Evolutionary conservation across 1,140 invertebrate genomes (phyloP).

Genomic region (Hycleus phaleratus): DNA sequence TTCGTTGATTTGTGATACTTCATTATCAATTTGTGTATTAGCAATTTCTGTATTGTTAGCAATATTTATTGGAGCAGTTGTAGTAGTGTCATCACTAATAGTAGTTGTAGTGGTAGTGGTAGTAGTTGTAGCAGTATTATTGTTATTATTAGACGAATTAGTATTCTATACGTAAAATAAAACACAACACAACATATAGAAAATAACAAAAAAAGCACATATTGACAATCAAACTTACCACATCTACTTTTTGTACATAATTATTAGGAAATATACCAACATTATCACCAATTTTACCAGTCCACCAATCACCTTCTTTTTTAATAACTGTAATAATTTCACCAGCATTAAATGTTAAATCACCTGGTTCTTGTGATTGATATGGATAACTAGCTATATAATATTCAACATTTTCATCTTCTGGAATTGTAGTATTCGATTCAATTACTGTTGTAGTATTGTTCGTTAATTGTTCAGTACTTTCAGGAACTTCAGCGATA

Average conservation of each 20-base stretch:
- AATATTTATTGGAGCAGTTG: slow-evolving; percentile 5
- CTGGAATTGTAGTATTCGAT: slow-evolving; percentile 14
- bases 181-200: slow-evolving; percentile 8
- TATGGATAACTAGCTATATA: slow-evolving; percentile 81
- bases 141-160: slow-evolving; percentile 12
- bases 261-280: slow-evolving; percentile 92
- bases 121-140: slow-evolving; percentile 13
- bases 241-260: slow-evolving; percentile 67
- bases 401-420: slow-evolving; percentile 55
- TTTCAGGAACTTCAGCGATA: slow-evolving; percentile 69
- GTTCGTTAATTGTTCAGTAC: slow-evolving; percentile 33
- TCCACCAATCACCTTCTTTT: slow-evolving; percentile 98
- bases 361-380: slow-evolving; percentile 79
- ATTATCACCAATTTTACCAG: slow-evolving; percentile 67
- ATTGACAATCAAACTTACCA: slow-evolving; percentile 35
- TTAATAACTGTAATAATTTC: slow-evolving; percentile 82
- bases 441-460: slow-evolving; percentile 14
- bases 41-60: slow-evolving; percentile 3
- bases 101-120: slow-evolving; percentile 7
- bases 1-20: slow-evolving; percentile 42
- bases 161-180: slow-evolving; percentile 17
- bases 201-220: neutral
- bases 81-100: slow-evolving; percentile 2
- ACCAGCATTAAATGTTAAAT: slow-evolving; percentile 85
- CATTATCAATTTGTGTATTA: slow-evolving; percentile 32